Evolutionary conservation across 2,888 invertebrate species (phyloP).

Genomic region (Dasypolia templi): DNA sequence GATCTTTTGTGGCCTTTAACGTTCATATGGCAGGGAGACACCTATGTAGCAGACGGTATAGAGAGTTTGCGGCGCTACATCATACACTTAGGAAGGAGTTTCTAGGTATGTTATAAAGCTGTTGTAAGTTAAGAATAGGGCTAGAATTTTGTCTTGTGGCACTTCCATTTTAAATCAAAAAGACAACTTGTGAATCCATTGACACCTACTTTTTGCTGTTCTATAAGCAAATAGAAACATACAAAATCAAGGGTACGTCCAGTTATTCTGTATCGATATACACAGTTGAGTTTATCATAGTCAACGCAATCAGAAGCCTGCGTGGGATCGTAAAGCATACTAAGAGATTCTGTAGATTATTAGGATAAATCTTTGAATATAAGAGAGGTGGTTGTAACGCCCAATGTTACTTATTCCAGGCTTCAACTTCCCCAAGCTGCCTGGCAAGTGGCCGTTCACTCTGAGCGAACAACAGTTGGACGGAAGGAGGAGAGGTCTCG

Average conservation of each 20-base stretch:
- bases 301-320: background rate
- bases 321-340: background rate
- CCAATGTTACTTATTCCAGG: conserved; percentile 81
- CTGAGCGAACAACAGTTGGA: conserved; percentile 99
- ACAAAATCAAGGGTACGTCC: background rate
- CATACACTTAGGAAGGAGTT: conserved; percentile 97
- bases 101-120: conserved; percentile 89
- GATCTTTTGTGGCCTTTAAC: conserved; percentile 98
- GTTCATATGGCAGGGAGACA: conserved; percentile 99
- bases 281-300: background rate
- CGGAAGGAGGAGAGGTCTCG: conserved; percentile 97
- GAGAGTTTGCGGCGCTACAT: conserved; percentile 98
- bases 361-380: background rate
- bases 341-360: background rate
- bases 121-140: background rate
- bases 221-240: background rate
- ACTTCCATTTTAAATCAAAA: background rate
- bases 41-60: conserved; percentile 98
- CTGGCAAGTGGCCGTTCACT: conserved; percentile 99
- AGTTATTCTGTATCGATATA: background rate
- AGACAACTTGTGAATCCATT: background rate
- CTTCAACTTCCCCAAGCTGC: conserved; percentile 98
- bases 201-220: background rate
- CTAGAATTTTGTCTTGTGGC: conserved; percentile 7
- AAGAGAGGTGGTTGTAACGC: background rate